Conservation (phyloP, 2,888 invertebrate species). For the Polia nebulosa region DNA sequence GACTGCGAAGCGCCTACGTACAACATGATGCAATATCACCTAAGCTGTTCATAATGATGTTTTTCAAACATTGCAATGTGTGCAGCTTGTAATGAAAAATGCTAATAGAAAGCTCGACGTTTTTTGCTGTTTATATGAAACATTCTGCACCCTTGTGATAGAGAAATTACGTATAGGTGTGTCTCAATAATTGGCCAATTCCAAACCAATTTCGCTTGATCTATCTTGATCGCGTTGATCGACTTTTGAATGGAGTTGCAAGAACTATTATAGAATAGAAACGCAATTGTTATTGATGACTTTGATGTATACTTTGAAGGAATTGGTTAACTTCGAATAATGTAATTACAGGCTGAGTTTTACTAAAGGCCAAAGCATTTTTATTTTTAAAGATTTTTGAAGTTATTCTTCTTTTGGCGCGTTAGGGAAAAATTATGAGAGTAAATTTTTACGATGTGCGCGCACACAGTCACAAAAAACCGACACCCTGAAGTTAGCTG, state of each 20-base stretch:
- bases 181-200: slow-evolving; percentile 72
- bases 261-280: slow-evolving; percentile 40
- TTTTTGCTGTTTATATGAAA: slow-evolving; percentile 19
- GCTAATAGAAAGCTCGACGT: not conserved
- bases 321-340: slow-evolving; percentile 9
- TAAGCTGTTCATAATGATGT: not conserved
- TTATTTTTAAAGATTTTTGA: not conserved
- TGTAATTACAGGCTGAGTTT: not conserved
- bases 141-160: slow-evolving; percentile 39
- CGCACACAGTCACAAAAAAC: too few relatives aligned
- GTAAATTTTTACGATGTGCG: too few relatives aligned
- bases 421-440: too few relatives aligned
- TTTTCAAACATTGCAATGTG: not conserved
- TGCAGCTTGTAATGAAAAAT: not conserved
- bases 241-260: slow-evolving; percentile 68
- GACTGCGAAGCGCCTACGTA: slow-evolving; percentile 11
- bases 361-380: not conserved
- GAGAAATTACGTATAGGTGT: slow-evolving; percentile 50
- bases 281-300: slow-evolving; percentile 32
- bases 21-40: slow-evolving; percentile 10
- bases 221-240: slow-evolving; percentile 71
- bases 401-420: not conserved
- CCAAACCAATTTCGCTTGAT: slow-evolving; percentile 71
- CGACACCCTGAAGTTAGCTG: too few relatives aligned
- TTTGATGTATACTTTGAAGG: slow-evolving; percentile 15